phyloP scores from a whole-genome alignment of 2,113 vertebrate species.

The Oenanthe melanoleuca region DNA sequence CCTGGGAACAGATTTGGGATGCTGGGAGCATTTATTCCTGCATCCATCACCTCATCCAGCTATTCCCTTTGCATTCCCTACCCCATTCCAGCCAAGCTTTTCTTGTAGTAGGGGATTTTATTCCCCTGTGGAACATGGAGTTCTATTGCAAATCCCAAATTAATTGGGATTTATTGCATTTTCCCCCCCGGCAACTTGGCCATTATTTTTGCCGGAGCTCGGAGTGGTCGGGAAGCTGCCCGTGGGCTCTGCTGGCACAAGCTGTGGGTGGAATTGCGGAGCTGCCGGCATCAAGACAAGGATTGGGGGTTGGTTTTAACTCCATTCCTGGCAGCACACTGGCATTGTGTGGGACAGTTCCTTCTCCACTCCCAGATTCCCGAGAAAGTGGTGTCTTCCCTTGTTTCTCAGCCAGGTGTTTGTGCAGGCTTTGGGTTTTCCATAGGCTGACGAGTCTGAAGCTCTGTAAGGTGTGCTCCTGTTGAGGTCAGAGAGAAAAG shows the following conservation, averaged over 20 bases:
- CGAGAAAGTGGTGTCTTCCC: rapidly evolving
- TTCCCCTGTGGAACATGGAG: background rate
- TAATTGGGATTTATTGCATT: background rate
- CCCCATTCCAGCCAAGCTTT: background rate
- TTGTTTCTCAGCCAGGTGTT: background rate
- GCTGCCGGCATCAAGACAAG: background rate
- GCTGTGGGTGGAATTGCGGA: conserved; percentile 41
- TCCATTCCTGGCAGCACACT: background rate
- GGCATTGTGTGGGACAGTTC: background rate
- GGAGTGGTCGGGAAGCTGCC: conserved; percentile 5
- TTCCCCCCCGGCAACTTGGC: conserved; percentile 9
- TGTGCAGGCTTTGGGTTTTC: background rate
- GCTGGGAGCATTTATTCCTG: background rate
- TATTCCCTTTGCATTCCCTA: background rate
- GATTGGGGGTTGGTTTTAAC: conserved; percentile 26
- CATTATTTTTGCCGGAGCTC: conserved; percentile 25
- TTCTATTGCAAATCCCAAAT: background rate
- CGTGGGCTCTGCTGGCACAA: conserved; percentile 34
- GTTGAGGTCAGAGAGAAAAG: background rate
- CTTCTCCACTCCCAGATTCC: background rate
- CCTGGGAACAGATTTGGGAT: background rate
- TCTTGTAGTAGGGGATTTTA: background rate
- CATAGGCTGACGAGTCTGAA: background rate
- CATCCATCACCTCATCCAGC: background rate
- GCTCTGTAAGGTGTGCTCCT: background rate